Base-by-base conservation (phyloP, 2,113 vertebrate species). In the Eurystomus gularis region DNA sequence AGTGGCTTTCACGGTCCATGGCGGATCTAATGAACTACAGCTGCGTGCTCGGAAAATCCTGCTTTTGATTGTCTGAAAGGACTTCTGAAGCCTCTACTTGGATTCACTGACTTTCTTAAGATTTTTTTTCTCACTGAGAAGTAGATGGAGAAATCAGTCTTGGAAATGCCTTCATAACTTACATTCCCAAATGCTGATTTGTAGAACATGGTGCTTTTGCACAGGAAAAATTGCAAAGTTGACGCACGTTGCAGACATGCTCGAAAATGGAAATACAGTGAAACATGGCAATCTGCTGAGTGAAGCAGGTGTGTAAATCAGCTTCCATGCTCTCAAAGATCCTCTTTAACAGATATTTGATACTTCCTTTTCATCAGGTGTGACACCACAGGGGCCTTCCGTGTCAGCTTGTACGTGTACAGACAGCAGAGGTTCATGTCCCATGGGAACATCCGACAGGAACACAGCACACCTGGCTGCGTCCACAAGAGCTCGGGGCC, bases 11-110 rank as follows among this genome's bases (percentile, higher is more conserved):
- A 97, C 5, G 40, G 94, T 97, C 91, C 72, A 57, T 71, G 64
- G 86, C 46, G 3, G 92, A 96, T 85, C 94, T 97, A 97, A 97
- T 96, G 97, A 97, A 82, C 94, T 97, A 92, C 94, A 96, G 86
- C 90, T 97, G 95, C 82, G 83, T 93, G 71, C 37, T 77, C 97
- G 96, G 95, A 95, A 96, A 97, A 97, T 94, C 96, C 85, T 90
- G 84, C 93, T 85, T 95, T 96, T 65, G 79, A 68, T 88, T 91
- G 68, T 94, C 86, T 96, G 85, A 88, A 97, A 94, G 91, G 82
- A 68, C 86, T 81, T 49, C 82, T 78, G 68, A 84, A 96, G 82
- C 65, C 84, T 95, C 77, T 77, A 37, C 70, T 91, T 94, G 54
- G 66, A 90, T 82, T 95, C 39, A 78, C 21, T 62, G 86, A 71